Evolutionary conservation across 2,888 invertebrate genomes (phyloP), one percentile per base, ranked within the genome.

Genomic region (Apotomis betuletana): DNA sequence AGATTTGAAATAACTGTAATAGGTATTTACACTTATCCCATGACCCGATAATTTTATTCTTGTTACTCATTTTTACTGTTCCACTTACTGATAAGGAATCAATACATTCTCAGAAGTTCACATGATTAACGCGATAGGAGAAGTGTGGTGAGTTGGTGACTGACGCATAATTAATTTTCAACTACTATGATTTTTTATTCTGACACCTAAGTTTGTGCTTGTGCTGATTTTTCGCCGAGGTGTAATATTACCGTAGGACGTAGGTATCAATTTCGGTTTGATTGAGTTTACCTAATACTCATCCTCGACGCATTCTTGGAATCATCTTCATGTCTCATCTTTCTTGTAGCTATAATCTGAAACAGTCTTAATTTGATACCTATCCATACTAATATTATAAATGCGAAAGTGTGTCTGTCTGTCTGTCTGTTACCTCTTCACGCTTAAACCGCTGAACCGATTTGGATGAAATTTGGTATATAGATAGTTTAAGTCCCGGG

Each of bases 11-110:
- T 49, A 49, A 9, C 49, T 41, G 41, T 41, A 49, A 10, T 49
- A 49, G 49, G 49, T 49, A 49, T 8, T 8, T 49, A 51, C 51
- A 46, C 41, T 71, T 71, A 71, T 71, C 60, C 67, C 61, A 49
- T 61, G 55, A 44, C 67, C 12, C 60, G 73, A 70, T 74, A 70
- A 62, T 64, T 70, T 67, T 38, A 74, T 74, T 74, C 70, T 70
- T 58, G 70, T 74, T 61, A 73, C 70, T 74, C 69, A 69, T 74
- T 74, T 67, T 74, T 61, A 61, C 70, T 70, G 70, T 70, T 67
- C 73, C n/a, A 49, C 64, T 61, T 74, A 70, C 51, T 67, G 73
- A 73, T 73, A 73, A 73, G 64, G 41, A 62, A 74, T 74, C 69
- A 69, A 72, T 72, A 65, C 49, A 52, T 74, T 74, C 73, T 74